These are phyloP conservation scores for Oxyruncus cristatus DNA, from an alignment of 2,113 vertebrate species.

Conservation along the genomic window DNA sequence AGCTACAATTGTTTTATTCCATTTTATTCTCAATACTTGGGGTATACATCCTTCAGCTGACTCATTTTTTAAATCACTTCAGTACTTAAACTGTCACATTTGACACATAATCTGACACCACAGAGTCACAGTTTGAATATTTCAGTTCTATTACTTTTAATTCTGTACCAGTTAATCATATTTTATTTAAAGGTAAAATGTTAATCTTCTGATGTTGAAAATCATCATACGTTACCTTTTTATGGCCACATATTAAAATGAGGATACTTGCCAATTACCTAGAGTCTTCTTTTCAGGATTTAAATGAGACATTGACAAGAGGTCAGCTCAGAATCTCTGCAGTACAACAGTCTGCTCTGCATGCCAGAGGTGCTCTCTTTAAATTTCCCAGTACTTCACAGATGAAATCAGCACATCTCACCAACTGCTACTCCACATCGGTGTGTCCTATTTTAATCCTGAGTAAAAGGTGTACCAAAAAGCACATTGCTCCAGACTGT, in stretches of 20 bases:
- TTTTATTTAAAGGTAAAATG: constrained; percentile 64
- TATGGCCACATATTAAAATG: neutral
- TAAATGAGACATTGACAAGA: constrained; percentile 22
- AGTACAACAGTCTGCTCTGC: neutral
- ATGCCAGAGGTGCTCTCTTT: neutral
- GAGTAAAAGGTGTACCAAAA: neutral
- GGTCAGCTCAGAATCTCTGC: neutral
- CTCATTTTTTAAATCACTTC: constrained; percentile 39
- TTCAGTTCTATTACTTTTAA: constrained; percentile 50
- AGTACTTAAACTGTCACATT: constrained; percentile 57
- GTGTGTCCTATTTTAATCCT: neutral
- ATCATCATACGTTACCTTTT: constrained; percentile 43
- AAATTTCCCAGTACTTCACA: neutral
- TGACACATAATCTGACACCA: constrained; percentile 31
- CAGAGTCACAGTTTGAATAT: constrained; percentile 41
- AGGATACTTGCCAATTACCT: constrained; percentile 25
- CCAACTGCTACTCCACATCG: neutral
- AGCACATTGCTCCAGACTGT: neutral
- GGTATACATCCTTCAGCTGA: constrained; percentile 19
- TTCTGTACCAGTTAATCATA: constrained; percentile 47
- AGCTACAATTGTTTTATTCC: neutral
- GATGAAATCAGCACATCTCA: neutral
- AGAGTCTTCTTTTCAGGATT: constrained; percentile 9
- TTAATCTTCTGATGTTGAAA: constrained; percentile 61
- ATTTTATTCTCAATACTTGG: neutral